Conservation (phyloP, 2,888 invertebrate genomes). For the Melinaea marsaeus region DNA sequence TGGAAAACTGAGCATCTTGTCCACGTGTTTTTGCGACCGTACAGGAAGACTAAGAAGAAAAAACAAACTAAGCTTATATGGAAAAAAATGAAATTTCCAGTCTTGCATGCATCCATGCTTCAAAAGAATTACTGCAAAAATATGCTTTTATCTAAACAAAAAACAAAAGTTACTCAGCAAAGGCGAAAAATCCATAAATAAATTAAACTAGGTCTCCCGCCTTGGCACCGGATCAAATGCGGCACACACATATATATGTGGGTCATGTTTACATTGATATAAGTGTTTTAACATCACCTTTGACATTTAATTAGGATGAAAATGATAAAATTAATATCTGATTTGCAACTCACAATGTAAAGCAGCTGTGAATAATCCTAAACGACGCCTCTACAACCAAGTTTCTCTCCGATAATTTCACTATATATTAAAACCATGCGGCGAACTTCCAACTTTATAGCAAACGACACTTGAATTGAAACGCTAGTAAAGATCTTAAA, state of each 20-base stretch:
- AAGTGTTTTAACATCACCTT: conserved; percentile 30
- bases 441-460: too few relatives aligned
- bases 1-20: too few relatives aligned
- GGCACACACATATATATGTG: conserved; percentile 22
- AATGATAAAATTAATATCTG: neutral
- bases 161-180: conserved; percentile 7
- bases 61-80: too few relatives aligned
- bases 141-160: neutral
- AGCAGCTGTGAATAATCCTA: too few relatives aligned
- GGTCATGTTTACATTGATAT: conserved; percentile 31
- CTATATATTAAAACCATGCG: too few relatives aligned
- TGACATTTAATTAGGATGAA: conserved; percentile 20
- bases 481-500: too few relatives aligned
- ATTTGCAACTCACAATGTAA: neutral
- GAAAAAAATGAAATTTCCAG: neutral
- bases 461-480: too few relatives aligned
- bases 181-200: conserved; percentile 14
- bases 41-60: too few relatives aligned
- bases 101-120: neutral
- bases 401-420: too few relatives aligned
- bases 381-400: too few relatives aligned
- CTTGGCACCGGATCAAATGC: conserved; percentile 31
- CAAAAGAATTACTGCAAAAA: neutral
- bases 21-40: too few relatives aligned
- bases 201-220: conserved; percentile 25